Percentiles rank a stretch among this genome's conserved stretches.
Evolutionary conservation across 2,797 vertebrate species (phyloP).

Genomic region (Coranthus polyacanthus): DNA sequence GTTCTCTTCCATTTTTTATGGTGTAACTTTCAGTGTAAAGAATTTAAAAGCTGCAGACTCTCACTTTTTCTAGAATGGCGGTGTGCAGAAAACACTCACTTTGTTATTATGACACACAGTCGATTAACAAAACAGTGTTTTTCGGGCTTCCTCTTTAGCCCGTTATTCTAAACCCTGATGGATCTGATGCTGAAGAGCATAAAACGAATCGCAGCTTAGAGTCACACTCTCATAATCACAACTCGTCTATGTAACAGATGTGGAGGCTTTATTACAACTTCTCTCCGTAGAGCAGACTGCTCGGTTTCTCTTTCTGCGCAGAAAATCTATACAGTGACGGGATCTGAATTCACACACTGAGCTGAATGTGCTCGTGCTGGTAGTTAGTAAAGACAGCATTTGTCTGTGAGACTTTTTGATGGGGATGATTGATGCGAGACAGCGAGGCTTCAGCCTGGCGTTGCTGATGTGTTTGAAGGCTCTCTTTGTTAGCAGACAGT

Average conservation of each 20-base stretch:
- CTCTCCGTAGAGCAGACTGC: background rate
- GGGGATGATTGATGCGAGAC: slow-evolving; percentile 69
- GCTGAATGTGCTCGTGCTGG: slow-evolving; percentile 48
- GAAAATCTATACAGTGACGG: slow-evolving; percentile 31
- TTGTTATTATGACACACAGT: slow-evolving; percentile 57
- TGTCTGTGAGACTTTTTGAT: slow-evolving; percentile 60
- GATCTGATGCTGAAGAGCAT: slow-evolving; percentile 23
- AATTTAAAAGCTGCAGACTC: slow-evolving; percentile 12
- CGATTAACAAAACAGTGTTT: slow-evolving; percentile 68
- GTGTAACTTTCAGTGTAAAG: too few relatives aligned
- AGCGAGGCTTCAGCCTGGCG: slow-evolving; percentile 38
- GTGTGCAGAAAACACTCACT: slow-evolving; percentile 22
- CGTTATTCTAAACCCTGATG: slow-evolving; percentile 55
- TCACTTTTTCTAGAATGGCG: slow-evolving; percentile 3
- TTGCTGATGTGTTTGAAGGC: slow-evolving; percentile 75
- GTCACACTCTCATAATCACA: slow-evolving; percentile 35
- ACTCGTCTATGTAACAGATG: slow-evolving; percentile 46
- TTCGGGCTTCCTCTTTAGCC: slow-evolving; percentile 46
- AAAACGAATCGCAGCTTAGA: slow-evolving; percentile 25
- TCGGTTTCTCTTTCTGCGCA: slow-evolving; percentile 30
- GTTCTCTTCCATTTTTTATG: slow-evolving; percentile 7
- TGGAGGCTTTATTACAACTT: slow-evolving; percentile 34
- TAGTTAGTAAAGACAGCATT: slow-evolving; percentile 42
- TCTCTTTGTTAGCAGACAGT: slow-evolving; percentile 73
- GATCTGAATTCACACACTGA: slow-evolving; percentile 10